Base-by-base conservation (phyloP, 1,140 invertebrate genomes). In the Drosophila kepulauana region DNA sequence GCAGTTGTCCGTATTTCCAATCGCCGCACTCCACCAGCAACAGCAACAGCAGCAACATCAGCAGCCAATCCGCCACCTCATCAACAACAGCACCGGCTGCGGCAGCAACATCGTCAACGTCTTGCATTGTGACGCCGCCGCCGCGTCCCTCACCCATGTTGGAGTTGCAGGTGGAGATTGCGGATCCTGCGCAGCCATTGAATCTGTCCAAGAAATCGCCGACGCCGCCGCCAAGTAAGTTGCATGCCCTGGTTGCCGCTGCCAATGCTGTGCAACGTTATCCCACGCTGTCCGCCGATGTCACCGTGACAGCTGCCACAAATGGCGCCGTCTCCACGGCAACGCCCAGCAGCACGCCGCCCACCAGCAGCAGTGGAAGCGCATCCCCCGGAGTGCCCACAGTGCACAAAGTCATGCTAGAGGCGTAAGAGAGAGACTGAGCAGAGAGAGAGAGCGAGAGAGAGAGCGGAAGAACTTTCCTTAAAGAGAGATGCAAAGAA, bases 121-220 rank as follows among this genome's bases (percentile, higher is more conserved):
- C 54, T 0, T 74, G 71, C 57, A 75, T 75, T 11, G 72, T 75
- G 66, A 56, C 65, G 2, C 58, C 72, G 0, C 25, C 72, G 20
- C 38, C 93, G 1, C 94, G 94, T 7, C 94, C 94, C 1, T 78
- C 93, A 57, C 93, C 93, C 62, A 92, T 91, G 48, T 33, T 97
- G 90, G 96, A 97, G 90, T 94, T 97, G 57, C 96, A 97, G 91
- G 96, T 97, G 69, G 96, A 96, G 90, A 96, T 96, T 68, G 95
- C 96, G 61, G 96, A 97, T 89, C 95, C 96, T 65, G 96, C 96
- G 77, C 96, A 97, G 91, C 97, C 97, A 38, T 93, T 98, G 46
- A 98, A 98, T 93, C 94, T 98, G 58, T 97, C 97, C 81, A 97
- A 97, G 93, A 97, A 98, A 92, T 96, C 97, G 69, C 96, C 97